Evolutionary conservation across 2,797 vertebrate genomes (phyloP), one percentile per base, ranked within the genome.

Genomic region (Stomatorhinus walkeri): DNA sequence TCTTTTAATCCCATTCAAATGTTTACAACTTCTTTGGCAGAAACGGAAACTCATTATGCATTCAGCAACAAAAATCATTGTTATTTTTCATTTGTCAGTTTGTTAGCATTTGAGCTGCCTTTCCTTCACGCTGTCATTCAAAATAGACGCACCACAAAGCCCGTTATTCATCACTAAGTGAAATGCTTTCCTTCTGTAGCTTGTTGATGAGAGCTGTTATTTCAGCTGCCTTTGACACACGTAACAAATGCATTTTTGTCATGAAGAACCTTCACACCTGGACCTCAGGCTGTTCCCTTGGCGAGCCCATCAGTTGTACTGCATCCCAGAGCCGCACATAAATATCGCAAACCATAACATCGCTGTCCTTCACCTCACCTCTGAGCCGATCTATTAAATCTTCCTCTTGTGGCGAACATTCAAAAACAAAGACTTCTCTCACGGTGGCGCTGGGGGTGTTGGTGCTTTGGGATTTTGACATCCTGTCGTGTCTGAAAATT

Each of bases 401-500:
- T 49, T 79, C 64, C 48, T 81, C 68, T 54, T 5, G 49, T 56
- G 48, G 48, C 36, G 68, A 49, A 43, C 64, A 28, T 81, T 85
- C 40, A 46, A 81, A 81, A 81, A 46, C 76, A 81, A 81, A 81
- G 40, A 22, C 76, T 36, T 81, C 76, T 81, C n/a, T 40, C 40
- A 46, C 40, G 40, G 16, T 81, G 40, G 16, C 0, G 40, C 68
- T n/a, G 76, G 40, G 76, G 76, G 40, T 46, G 40, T 81, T 46
- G 76, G 40, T 16, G 76, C 19, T 43, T 81, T 46, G 76, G 76
- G 76, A 81, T 81, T 81, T 81, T 3, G 76, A 81, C 16, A 46
- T 88, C 46, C 87, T 88, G 87, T 72, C 22, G 87, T 56, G 59
- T 52, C 28, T 32, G 28, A 28, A 28, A 88, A 88, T 81, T 88